Base-by-base conservation (phyloP, 1,140 invertebrate genomes). In the Conopomorpha cramerella region DNA sequence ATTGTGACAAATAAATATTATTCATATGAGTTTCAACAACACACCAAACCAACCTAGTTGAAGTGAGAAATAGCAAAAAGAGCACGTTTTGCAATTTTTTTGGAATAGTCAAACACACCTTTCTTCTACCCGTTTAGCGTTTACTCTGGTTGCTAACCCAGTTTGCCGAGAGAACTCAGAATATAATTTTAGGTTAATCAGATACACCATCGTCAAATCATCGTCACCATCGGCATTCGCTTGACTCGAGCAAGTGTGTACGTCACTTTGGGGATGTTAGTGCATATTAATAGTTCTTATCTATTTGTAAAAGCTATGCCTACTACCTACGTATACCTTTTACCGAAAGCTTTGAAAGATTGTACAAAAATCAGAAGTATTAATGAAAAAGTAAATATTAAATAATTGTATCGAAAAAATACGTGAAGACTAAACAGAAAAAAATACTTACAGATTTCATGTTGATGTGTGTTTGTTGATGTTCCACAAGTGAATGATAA, bases 381-480 rank as follows among this genome's bases (percentile, higher is more conserved):
- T 23, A 10, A 10, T 10, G 19, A 6, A 10, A 23, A 23, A 23
- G 19, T 6, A 10, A 23, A 23, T 23, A 6, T 23, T 23, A 6
- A 23, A 23, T 23, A 23, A 6, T 23, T 6, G 19, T 23, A 6
- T 6, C 4, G 19, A 23, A 6, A 23, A 10, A 10, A 23, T 23
- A 6, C 4, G 19, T 23, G 4, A 23, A 10, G 19, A 23, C 10
- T 23, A 10, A 23, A 6, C 10, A 23, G 10, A 23, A 23, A 7
- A 16, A 34, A 17, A 2, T 37, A 41, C 40, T 38, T 39, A 43
- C 41, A 28, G 28, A 4, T 43, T 38, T 38, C 41, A 43, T 43
- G 13, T 30, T 30, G 13, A 3, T 30, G 28, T 30, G 23, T 25
- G n/a, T 7, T 6, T 25, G n/a, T 25, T 30, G 11, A 3, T 7